Percentiles rank a stretch among this genome's conserved stretches.
Evolutionary conservation across 2,113 vertebrate species (phyloP).

Genomic region (Amphiprion ocellaris): DNA sequence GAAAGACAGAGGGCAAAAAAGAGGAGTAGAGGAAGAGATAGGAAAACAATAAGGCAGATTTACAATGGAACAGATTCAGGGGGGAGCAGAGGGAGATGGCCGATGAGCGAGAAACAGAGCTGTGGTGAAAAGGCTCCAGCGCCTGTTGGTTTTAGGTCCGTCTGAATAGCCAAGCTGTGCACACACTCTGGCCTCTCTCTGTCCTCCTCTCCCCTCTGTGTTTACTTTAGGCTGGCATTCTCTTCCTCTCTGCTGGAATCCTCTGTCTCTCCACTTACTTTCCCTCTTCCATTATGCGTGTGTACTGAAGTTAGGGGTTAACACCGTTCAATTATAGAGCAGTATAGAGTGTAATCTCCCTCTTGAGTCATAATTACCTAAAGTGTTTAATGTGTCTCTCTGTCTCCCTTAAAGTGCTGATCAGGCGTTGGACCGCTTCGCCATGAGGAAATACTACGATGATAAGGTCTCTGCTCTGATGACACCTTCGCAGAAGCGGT

Average conservation of each 20-base stretch:
- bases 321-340: constrained; percentile 62
- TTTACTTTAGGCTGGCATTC: constrained; percentile 81
- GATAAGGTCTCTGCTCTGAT: constrained; percentile 96
- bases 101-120: constrained; percentile 48
- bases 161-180: constrained; percentile 78
- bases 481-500: constrained; percentile 98
- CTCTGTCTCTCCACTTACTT: constrained; percentile 77
- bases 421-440: constrained; percentile 97
- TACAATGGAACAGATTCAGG: constrained; percentile 64
- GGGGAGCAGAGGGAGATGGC: constrained; percentile 33
- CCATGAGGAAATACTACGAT: constrained; percentile 98
- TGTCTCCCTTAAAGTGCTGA: constrained; percentile 89
- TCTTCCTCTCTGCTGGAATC: constrained; percentile 82
- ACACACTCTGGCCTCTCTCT: constrained; percentile 77
- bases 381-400: constrained; percentile 63
- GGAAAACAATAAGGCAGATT: constrained; percentile 70
- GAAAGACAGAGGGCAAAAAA: constrained; percentile 53
- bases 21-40: constrained; percentile 66
- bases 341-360: constrained; percentile 50
- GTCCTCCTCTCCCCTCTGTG: constrained; percentile 72
- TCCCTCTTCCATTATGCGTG: constrained; percentile 67
- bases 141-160: constrained; percentile 80
- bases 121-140: constrained; percentile 67
- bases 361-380: constrained; percentile 64
- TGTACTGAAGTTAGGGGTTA: constrained; percentile 60